Evolutionary conservation across 2,888 invertebrate species (phyloP), one percentile per base, ranked within the genome.

Genomic region (Graphium colonna): DNA sequence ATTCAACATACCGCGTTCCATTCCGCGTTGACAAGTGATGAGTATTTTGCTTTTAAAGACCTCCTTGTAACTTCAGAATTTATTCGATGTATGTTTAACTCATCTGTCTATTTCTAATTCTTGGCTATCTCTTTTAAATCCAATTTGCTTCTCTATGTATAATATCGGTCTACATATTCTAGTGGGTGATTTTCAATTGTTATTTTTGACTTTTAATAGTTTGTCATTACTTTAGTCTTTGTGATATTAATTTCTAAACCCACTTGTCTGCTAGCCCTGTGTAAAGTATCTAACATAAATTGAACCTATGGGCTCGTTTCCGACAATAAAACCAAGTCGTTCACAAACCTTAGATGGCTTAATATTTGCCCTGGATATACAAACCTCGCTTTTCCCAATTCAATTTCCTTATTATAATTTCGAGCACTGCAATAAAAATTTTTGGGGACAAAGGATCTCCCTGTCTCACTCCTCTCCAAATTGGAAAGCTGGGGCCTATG

Each of bases 381-480:
- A 57, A 7, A 10, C 58, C 55, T 17, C 7, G 3, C 3, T 40
- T 36, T 31, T 51, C 9, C 9, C n/a, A 33, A 9, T 33, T n/a
- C 9, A 10, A 10, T 33, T 10, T 1, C 3, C 8, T 33, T 33
- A 41, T 16, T 13, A 55, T 51, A 31, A 47, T 41, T 41, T 61
- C 55, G 21, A 56, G 52, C 28, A 57, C 47, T 9, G 60, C 38
- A 45, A 58, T 59, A 31, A 57, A 60, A 39, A 56, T 13, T 53
- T 48, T 55, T 33, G 53, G 60, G 17, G 54, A 60, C 9, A 51
- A 9, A 2, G 51, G 58, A 48, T 54, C 55, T 0, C 53, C 53
- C 21, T 58, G 58, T 49, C 46, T 63, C 3, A 61, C 60, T 0
- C 58, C 59, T 55, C 45, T 53, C 48, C 52, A 38, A 28, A 60